Base-by-base conservation (phyloP, 2,113 vertebrate genomes). In the Archilochus colubris region DNA sequence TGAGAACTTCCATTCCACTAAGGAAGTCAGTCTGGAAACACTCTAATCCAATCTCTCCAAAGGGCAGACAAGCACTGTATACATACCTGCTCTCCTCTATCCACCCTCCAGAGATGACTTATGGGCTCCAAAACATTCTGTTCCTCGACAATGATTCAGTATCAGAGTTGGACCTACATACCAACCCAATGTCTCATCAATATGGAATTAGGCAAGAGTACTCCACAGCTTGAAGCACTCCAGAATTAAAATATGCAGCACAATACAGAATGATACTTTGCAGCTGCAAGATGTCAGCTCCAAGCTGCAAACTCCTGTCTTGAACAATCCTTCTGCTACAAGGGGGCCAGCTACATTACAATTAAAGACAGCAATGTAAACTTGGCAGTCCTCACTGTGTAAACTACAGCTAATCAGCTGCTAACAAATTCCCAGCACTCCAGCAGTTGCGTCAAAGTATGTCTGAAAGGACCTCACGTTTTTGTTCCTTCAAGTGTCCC, bases 331-430 rank as follows among this genome's bases (percentile, higher is more conserved):
- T 96, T 57, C 85, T 90, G 88, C 88, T 92, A 89, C 68, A 78
- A 86, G 80, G 46, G 54, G 46, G 82, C 91, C 90, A 94, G 89
- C 89, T 86, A 87, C 76, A 59, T 70, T 87, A 94, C 92, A 96
- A 78, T 96, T 93, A 95, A 94, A 91, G 89, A 85, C 91, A 96
- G 91, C 88, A 97, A 97, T 96, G 93, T 97, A 97, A 97, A 97
- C 96, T 96, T 96, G 96, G 96, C 93, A 83, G 40, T 28, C 25
- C 63, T 96, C 82, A 85, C 73, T 72, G 57, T 10, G 69, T 95
- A 96, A 96, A 96, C 95, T 81, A 67, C 77, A 88, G 81, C 78
- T 85, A 93, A 97, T 96, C 94, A 97, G 93, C 91, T 92, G 80
- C 92, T 82, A 91, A 94, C 91, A 75, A 91, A 95, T 96, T 97